Percentiles rank a stretch among this genome's conserved stretches.
Evolutionary conservation across 2,888 invertebrate genomes (phyloP).

Genomic region (Arge pagana): DNA sequence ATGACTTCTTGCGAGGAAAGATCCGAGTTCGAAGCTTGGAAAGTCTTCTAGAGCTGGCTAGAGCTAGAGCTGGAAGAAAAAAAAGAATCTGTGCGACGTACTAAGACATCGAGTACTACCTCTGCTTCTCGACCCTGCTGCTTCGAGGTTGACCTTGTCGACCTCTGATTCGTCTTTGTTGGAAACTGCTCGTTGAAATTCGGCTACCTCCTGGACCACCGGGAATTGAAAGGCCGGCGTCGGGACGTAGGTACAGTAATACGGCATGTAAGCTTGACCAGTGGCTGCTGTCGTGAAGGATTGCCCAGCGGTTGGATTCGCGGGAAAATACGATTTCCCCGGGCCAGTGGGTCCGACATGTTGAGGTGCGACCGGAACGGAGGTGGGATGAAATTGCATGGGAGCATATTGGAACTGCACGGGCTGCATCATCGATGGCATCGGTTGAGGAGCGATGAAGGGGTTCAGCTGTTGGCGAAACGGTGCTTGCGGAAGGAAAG

Average conservation of each 20-base stretch:
- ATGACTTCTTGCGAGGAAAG: no score
- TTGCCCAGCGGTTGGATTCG: background rate
- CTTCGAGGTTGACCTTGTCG: background rate
- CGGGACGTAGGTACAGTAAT: slow-evolving; percentile 45
- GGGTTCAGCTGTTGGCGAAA: slow-evolving; percentile 16
- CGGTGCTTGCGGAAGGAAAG: no score
- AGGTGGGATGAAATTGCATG: background rate
- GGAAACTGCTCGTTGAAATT: slow-evolving; percentile 34
- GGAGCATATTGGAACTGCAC: slow-evolving; percentile 15
- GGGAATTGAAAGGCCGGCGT: slow-evolving; percentile 41
- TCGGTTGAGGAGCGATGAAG: slow-evolving; percentile 19
- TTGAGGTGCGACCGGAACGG: slow-evolving; percentile 4
- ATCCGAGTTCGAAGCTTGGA: no score
- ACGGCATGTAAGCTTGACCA: slow-evolving; percentile 20
- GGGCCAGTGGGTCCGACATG: slow-evolving; percentile 32
- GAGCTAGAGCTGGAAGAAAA: no score
- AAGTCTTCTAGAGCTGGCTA: no score
- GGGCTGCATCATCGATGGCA: slow-evolving; percentile 1
- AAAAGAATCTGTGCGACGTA: background rate
- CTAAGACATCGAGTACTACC: background rate
- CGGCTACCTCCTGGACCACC: slow-evolving; percentile 33
- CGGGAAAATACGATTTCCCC: slow-evolving; percentile 1
- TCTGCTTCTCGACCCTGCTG: background rate
- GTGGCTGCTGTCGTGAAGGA: slow-evolving; percentile 14
- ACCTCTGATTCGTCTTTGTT: background rate